Base-by-base conservation (phyloP, 2,797 vertebrate species). In the Bradypodion pumilum region DNA sequence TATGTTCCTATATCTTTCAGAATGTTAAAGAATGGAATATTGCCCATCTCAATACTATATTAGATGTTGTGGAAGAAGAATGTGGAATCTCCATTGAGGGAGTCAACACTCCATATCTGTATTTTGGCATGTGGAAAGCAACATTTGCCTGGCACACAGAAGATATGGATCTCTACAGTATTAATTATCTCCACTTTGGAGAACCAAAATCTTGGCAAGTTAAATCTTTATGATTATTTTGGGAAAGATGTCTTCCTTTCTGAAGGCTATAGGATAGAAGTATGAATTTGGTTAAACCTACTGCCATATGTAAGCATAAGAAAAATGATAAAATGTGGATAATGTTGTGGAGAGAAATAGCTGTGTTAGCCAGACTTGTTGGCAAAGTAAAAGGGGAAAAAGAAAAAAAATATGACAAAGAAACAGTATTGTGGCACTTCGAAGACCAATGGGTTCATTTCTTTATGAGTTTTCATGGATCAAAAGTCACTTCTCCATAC, bases 91-190 rank as follows among this genome's bases (percentile, higher is more conserved):
- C 97, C 79, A 99, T 99, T 35, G 98, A 99, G 91, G 99, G 98
- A 23, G 99, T 99, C 66, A 99, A 99, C 95, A 99, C 98, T 0
- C 98, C 98, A 0, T 99, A 99, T 91, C 96, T 99, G 0, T 99
- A 99, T 95, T 99, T 99, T 89, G 98, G 98, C 85, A 99, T 99
- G 98, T 99, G 98, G 98, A 99, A 99, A 95, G 99, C 98, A 66
- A 98, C 98, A 13, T 99, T 99, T 92, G 97, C 98, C 0, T 99
- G 98, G 98, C 98, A 99, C 93, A 99, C 98, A 0, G 98, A 99
- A 92, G 98, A 99, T 89, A 99, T 99, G 98, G 99, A 99, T 94
- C 98, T 99, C 80, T 99, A 99, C 95, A 99, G 98, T 95, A 99
- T 99, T 93, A 99, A 99, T 95, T 99, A 99, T 92, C 97, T 99